Base-by-base conservation (phyloP, 35 echinoderm and acorn worm genomes). In the Lytechinus pictus region DNA sequence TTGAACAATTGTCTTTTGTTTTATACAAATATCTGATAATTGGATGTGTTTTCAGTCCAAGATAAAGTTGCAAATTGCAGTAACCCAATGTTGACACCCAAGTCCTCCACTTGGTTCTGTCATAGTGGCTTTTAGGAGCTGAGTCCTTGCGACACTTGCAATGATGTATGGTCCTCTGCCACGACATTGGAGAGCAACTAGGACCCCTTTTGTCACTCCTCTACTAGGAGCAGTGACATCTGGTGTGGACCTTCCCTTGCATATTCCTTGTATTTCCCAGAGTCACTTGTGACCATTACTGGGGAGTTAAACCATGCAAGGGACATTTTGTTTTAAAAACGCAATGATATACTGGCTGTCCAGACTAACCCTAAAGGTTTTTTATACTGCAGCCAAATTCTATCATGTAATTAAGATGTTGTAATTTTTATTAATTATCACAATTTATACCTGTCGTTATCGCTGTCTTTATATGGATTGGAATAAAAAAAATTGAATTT, bases 241-340 rank as follows among this genome's bases (percentile, higher is more conserved):
- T 99, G 97, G 96, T 98, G 98, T 95, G 98, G 97, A 92, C 94
- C 87, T 94, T 9, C 94, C 92, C 95, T 96, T 71, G 98, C 98
- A 99, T 99, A 99, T 99, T 99, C 98, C 97, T 98, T 86, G 86
- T 91, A 92, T 91, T 92, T 99, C 97, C 90, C 96, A 96, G 97
- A 99, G 98, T 94, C 93, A 95, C 94, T 99, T 97, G 98, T 96
- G 95, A 92, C 98, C 28, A 89, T 99, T 72, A 99, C 98, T 99
- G 98, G 87, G 96, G 95, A 95, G 97, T 92, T 96, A 99, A 96
- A 99, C 98, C 98, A 99, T 99, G 98, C 96, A 71, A 98, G 96
- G 96, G 95, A 99, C 88, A 90, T 90, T 90, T 54, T 90, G 5
- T 11, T 88, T 2, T 44, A 44, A 44, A 44, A 44, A 44, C 33